Evolutionary conservation across 1,140 invertebrate species (phyloP).

Genomic region (Ectropis grisescens): DNA sequence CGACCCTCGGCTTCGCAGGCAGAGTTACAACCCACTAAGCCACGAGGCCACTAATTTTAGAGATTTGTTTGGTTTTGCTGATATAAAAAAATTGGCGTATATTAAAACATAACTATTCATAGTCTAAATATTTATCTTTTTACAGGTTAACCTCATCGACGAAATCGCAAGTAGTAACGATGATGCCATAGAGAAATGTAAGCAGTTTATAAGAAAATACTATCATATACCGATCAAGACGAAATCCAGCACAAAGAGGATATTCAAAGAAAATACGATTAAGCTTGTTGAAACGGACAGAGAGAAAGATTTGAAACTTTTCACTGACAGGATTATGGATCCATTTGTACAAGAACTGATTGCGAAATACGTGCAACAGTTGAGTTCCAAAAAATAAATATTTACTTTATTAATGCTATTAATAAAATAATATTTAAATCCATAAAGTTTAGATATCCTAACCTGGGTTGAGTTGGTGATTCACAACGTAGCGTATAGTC

Average conservation of each 20-base stretch:
- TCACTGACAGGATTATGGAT: slow-evolving; percentile 67
- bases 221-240: slow-evolving; percentile 72
- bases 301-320: slow-evolving; percentile 71
- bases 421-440: no score
- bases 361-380: slow-evolving; percentile 70
- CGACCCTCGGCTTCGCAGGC: no score
- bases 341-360: slow-evolving; percentile 76
- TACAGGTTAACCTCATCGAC: slow-evolving; percentile 78
- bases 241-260: slow-evolving; percentile 72
- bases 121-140: no score
- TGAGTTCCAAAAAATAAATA: slow-evolving; percentile 14
- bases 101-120: no score
- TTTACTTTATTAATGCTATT: no score
- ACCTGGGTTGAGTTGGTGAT: no score
- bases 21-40: no score
- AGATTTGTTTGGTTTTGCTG: no score
- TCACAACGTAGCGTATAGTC: no score
- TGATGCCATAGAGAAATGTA: slow-evolving; percentile 74
- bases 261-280: slow-evolving; percentile 67
- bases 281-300: slow-evolving; percentile 70
- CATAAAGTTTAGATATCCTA: no score
- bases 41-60: no score
- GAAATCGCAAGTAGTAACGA: slow-evolving; percentile 77
- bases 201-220: slow-evolving; percentile 73
- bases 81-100: no score